Base-by-base conservation (phyloP, 2,888 invertebrate species). In the Oegoconia quadripuncta region DNA sequence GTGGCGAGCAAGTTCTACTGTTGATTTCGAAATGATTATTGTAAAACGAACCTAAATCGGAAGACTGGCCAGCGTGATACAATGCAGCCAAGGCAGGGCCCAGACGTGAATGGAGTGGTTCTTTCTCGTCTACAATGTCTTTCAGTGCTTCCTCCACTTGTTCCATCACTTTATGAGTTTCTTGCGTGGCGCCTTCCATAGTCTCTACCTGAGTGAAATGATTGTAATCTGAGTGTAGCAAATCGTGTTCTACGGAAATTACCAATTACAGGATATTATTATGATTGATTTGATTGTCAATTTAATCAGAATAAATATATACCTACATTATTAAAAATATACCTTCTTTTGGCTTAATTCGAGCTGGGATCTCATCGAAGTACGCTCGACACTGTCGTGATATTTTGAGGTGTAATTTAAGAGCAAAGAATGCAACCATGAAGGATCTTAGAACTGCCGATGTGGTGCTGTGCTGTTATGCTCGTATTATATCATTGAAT, bases 51-150 rank as follows among this genome's bases (percentile, higher is more conserved):
- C 83, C 72, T 27, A 82, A 47, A 31, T 81, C 64, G 1, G 40
- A 48, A 0, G 46, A 22, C 1, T 67, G 48, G 1, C 75, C 63
- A 0, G 74, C 55, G 16, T 75, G 74, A 16, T 83, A 52, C n/a
- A 86, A 49, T 0, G 84, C 67, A 0, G 83, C 83, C 0, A 86
- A 44, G 0, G 76, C 71, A 0, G 81, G 80, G 0, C 75, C 83
- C 2, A 86, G 43, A 0, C 83, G 68, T 4, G 58, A 48, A 12
- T 56, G 50, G 7, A 86, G 48, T 0, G 66, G 61, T 15, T 64
- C 48, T 1, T 49, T 48, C 0, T 44, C 25, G 1, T 61, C 74
- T 0, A 77, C 44, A 1, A 84, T 56, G 3, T 59, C 65, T 17
- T 62, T 70, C 4, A 86, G 49, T 1, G 81, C 77, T 0, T 33